Base-by-base conservation (phyloP, 2,797 vertebrate genomes). In the Huso huso region DNA sequence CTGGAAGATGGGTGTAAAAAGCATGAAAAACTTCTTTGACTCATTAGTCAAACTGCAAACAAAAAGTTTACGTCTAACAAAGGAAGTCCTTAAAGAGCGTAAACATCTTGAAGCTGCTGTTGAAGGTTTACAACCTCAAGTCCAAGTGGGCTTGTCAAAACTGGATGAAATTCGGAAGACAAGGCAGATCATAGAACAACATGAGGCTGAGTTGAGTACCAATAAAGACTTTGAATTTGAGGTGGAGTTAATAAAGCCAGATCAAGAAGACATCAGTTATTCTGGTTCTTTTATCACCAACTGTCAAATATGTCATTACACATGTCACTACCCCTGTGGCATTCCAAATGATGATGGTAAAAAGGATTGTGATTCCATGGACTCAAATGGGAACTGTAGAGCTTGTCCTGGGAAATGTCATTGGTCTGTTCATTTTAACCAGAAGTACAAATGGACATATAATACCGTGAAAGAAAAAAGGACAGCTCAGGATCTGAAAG, bases 201-300 rank as follows among this genome's bases (percentile, higher is more conserved):
- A 77, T 12, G 74, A 79, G 70, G 50, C 71, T 1, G 51, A 60
- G 10, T 77, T 82, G 48, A 67, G 51, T 18, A 72, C 71, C 64
- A 83, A 78, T 52, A 69, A 82, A 57, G 69, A 82, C 61, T 76
- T 78, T 73, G 67, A 75, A 68, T 74, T 79, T 62, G 76, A 79
- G 53, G 53, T 83, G 6, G 67, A 78, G 0, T 3, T 77, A 10
- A 62, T 63, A 15, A 75, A 76, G 10, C 51, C 69, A 7, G 23
- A 70, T 5, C 0, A 76, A 65, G 64, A 23, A 18, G 0, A 15
- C 1, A 65, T 76, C 7, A 52, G 60, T n/a, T 63, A 66, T 7
- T 72, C 53, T 12, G 73, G 74, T 15, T 62, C 49, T 2, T 76
- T 63, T 68, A 72, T 77, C 0, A 84, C 81, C 63, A 82, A 81